Evolutionary conservation across 2,888 invertebrate species (phyloP).

Genomic region (Oithona nana): DNA sequence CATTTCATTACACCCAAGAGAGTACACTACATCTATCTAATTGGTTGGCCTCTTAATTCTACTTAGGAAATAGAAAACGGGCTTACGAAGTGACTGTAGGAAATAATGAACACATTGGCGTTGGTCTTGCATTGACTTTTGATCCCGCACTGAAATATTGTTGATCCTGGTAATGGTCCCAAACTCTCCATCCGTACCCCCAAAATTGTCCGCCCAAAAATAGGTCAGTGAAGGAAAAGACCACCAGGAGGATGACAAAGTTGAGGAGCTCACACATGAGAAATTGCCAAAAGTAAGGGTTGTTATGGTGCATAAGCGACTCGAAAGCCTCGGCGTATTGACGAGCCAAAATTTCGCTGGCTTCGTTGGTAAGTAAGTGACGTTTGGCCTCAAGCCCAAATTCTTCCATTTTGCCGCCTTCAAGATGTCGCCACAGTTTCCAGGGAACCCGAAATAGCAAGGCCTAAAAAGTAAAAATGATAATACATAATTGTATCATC

Average conservation of each 20-base stretch:
- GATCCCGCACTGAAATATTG: neutral
- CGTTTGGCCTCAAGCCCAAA: slow-evolving; percentile 11
- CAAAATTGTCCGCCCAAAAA: neutral
- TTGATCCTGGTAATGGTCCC: neutral
- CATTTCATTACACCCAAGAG: no score
- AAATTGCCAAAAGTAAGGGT: slow-evolving; percentile 6
- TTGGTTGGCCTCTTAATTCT: no score
- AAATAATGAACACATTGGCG: slow-evolving; percentile 7
- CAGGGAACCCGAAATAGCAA: slow-evolving; percentile 8
- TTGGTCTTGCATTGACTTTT: neutral
- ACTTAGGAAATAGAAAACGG: no score
- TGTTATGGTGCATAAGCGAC: slow-evolving; percentile 2
- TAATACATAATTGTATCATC: neutral
- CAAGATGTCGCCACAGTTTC: slow-evolving; percentile 3
- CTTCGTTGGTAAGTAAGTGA: neutral
- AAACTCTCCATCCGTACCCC: slow-evolving; percentile 3
- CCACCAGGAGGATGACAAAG: neutral
- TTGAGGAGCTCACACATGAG: slow-evolving; percentile 6
- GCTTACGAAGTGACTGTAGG: slow-evolving; percentile 14
- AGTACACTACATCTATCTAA: no score
- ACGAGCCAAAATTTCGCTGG: neutral
- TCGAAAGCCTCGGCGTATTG: slow-evolving; percentile 4
- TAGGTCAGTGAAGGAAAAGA: neutral
- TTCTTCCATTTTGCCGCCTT: slow-evolving; percentile 5
- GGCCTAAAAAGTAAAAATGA: neutral